Evolutionary conservation across 2,888 invertebrate species (phyloP).

Genomic region (Hetaerina titia): DNA sequence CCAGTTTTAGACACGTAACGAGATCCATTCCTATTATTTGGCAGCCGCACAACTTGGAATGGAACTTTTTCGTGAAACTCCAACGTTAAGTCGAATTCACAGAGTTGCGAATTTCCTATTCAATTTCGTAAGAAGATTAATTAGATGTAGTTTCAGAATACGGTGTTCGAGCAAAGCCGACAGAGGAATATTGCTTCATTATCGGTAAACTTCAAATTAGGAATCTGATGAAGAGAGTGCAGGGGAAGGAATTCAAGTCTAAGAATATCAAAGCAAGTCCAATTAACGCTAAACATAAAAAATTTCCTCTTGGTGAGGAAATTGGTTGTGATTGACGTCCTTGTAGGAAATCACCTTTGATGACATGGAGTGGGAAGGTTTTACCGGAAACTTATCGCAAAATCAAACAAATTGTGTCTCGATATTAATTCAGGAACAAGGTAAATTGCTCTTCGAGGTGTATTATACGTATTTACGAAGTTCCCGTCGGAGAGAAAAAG

Average conservation of each 20-base stretch:
- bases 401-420: neutral
- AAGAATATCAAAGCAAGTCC: slow-evolving; percentile 59
- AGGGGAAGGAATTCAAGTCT: slow-evolving; percentile 42
- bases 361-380: neutral
- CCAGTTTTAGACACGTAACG: neutral
- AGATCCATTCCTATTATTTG: slow-evolving; percentile 10
- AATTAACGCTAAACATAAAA: slow-evolving; percentile 3
- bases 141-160: slow-evolving; percentile 47
- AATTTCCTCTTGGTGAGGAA: neutral
- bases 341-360: neutral
- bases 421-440: neutral
- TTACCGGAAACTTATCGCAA: neutral
- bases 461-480: too few relatives aligned
- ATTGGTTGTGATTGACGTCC: neutral
- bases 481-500: too few relatives aligned
- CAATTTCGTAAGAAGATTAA: slow-evolving; percentile 67
- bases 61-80: slow-evolving; percentile 48
- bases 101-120: slow-evolving; percentile 54
- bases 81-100: slow-evolving; percentile 46
- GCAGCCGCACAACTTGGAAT: slow-evolving; percentile 45
- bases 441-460: too few relatives aligned
- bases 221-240: slow-evolving; percentile 30
- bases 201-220: slow-evolving; percentile 62
- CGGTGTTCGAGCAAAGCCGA: slow-evolving; percentile 45
- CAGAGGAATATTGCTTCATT: slow-evolving; percentile 64